Percentiles rank a stretch among this genome's conserved stretches.
These are phyloP conservation scores for Melikaiella ostensackeni DNA, from an alignment of 2,888 invertebrate genomes.

Conservation along the genomic window DNA sequence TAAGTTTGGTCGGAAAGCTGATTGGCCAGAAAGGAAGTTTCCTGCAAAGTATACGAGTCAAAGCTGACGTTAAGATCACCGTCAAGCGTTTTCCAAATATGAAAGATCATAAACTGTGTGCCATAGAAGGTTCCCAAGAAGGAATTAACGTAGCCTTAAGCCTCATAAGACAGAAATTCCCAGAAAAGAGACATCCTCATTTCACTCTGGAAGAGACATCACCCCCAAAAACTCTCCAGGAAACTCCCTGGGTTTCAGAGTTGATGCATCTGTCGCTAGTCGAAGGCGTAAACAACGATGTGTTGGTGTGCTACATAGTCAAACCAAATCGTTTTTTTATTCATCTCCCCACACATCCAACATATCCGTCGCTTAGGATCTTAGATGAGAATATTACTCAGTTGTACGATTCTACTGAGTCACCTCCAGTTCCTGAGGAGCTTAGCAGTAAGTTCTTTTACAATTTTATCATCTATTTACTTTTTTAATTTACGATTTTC, in stretches of 20 bases:
- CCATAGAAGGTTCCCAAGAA: conserved; percentile 88
- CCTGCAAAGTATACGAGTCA: conserved; percentile 88
- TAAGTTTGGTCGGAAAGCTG: conserved; percentile 88
- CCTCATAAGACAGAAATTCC: conserved; percentile 92
- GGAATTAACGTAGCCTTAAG: conserved; percentile 90
- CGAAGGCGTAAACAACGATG: conserved; percentile 95
- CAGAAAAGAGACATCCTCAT: conserved; percentile 87
- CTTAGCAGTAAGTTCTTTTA: conserved; percentile 83
- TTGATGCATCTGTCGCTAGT: conserved; percentile 87
- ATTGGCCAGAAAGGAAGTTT: conserved; percentile 91
- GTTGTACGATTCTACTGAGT: conserved; percentile 87
- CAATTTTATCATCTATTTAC: neutral
- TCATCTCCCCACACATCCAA: conserved; percentile 96
- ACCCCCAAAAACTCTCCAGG: conserved; percentile 52
- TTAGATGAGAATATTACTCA: conserved; percentile 90
- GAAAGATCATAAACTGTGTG: conserved; percentile 88
- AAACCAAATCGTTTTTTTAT: conserved; percentile 94
- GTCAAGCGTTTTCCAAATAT: conserved; percentile 88
- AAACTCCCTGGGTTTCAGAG: conserved; percentile 62
- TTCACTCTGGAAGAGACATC: conserved; percentile 83
- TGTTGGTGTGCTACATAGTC: conserved; percentile 91
- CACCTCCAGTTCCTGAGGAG: conserved; percentile 89
- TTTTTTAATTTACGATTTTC: too few species aligned
- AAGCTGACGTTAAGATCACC: conserved; percentile 87
- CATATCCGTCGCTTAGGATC: conserved; percentile 89